Conservation (phyloP, 1,140 invertebrate genomes). For the Belonocnema kinseyi region DNA sequence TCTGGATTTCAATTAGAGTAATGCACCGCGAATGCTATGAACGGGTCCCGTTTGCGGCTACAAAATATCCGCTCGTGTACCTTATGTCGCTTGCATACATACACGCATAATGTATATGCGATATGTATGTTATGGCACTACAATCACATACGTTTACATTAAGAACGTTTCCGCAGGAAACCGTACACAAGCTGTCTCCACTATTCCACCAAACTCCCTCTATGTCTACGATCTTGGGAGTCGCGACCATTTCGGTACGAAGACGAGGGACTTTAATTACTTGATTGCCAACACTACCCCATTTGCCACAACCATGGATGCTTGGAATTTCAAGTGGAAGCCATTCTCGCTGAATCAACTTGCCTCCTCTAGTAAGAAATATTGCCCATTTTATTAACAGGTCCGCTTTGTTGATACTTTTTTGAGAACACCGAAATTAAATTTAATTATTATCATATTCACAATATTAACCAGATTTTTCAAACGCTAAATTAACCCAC, state of each 20-base stretch:
- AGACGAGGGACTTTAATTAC: constrained; percentile 27
- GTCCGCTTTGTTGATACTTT: too few relatives aligned
- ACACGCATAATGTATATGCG: background rate
- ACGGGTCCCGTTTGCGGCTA: constrained; percentile 44
- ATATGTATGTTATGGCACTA: background rate
- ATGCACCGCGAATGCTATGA: constrained; percentile 57
- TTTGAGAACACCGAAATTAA: too few relatives aligned
- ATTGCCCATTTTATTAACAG: background rate
- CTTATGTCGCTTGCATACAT: constrained; percentile 26
- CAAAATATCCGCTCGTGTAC: constrained; percentile 50
- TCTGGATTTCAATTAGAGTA: constrained; percentile 60
- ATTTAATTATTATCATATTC: too few relatives aligned
- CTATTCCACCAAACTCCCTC: background rate
- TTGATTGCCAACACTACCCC: constrained; percentile 22
- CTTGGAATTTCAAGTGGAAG: background rate
- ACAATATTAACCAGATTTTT: too few relatives aligned
- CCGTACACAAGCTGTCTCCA: constrained; percentile 1
- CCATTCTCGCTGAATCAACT: background rate
- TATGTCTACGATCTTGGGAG: constrained; percentile 1
- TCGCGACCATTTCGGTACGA: constrained; percentile 9
- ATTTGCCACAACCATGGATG: background rate
- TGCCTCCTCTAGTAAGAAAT: background rate
- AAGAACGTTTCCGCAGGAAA: constrained; percentile 23
- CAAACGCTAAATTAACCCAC: too few relatives aligned
- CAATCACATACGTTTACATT: background rate